Evolutionary conservation across 2,888 invertebrate species (phyloP).

Genomic region (Meiosimyza decipiens): DNA sequence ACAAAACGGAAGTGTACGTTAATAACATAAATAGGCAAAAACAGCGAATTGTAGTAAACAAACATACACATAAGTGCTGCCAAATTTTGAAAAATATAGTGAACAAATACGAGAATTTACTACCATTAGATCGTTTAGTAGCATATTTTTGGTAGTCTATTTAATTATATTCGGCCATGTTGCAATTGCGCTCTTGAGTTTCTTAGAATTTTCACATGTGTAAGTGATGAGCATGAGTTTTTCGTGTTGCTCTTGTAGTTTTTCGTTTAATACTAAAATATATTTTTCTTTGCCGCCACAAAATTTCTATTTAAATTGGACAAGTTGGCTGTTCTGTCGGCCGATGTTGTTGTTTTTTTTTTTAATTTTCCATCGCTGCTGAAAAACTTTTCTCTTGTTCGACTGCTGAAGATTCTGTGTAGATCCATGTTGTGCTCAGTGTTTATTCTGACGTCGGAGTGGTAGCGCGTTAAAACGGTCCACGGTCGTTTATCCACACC

Average conservation of each 20-base stretch:
- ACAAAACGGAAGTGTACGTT: constrained; percentile 46
- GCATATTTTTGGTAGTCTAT: too few species aligned
- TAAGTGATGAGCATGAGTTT: constrained; percentile 2
- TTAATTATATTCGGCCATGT: too few species aligned
- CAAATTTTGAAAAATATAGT: constrained; percentile 31
- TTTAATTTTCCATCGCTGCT: not conserved
- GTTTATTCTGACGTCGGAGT: constrained; percentile 61
- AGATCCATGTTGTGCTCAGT: constrained; percentile 48
- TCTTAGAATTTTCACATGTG: not conserved
- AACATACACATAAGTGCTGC: constrained; percentile 37
- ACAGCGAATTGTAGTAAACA: not conserved
- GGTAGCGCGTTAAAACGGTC: constrained; percentile 53
- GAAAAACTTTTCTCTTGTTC: constrained; percentile 11
- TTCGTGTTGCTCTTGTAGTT: constrained; percentile 4
- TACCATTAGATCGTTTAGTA: too few species aligned
- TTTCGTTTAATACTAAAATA: constrained; percentile 22
- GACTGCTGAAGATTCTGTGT: constrained; percentile 30
- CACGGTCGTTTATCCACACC: constrained; percentile 8
- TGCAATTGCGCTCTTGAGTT: too few species aligned
- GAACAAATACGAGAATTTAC: not conserved
- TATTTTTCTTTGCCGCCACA: constrained; percentile 6
- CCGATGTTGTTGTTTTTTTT: constrained; percentile 8
- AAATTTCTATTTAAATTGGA: constrained; percentile 8
- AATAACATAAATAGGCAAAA: not conserved
- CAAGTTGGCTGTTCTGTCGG: constrained; percentile 18